Percentiles rank a stretch among this genome's conserved stretches.
These are phyloP conservation scores for Eospalax fontanierii DNA, from an alignment of 2,797 vertebrate species.

Conservation along the genomic window DNA sequence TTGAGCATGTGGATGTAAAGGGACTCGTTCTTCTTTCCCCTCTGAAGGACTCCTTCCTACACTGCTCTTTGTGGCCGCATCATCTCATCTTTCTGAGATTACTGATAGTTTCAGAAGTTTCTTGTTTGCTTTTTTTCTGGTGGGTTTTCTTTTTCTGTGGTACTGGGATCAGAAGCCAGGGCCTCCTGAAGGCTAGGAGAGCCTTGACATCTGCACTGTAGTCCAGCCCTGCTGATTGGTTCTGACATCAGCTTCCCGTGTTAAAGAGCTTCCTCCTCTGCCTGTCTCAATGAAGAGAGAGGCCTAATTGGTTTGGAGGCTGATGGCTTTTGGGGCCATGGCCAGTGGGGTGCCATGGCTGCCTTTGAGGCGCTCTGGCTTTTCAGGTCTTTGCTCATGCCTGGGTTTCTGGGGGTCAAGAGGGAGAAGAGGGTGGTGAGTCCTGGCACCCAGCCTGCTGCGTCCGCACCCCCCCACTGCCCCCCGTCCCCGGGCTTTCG, in stretches of 20 bases:
- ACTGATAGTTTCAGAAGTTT: neutral
- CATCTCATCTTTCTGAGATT: neutral
- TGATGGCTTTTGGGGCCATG: accelerated
- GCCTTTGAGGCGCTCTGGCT: neutral
- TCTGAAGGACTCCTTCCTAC: no score
- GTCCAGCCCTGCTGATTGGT: neutral
- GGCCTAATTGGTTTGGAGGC: neutral
- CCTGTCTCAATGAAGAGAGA: neutral
- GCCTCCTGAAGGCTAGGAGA: neutral
- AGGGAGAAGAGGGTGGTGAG: neutral
- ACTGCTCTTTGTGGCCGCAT: accelerated
- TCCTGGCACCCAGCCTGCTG: neutral
- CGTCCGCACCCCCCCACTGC: neutral
- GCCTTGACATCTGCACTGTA: neutral
- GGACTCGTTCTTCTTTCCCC: no score
- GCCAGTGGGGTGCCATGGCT: accelerated
- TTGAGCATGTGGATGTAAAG: no score
- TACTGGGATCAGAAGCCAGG: neutral
- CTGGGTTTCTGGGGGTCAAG: neutral
- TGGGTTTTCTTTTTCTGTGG: neutral
- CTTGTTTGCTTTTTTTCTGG: no score
- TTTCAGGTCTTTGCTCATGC: no score
- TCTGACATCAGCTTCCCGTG: neutral
- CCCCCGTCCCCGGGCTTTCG: no score
- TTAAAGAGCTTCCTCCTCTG: neutral